Percentiles rank a stretch among this genome's conserved stretches.
These are phyloP conservation scores for Alloplasta piceator DNA, from an alignment of 2,888 invertebrate species.

Conservation along the genomic window DNA sequence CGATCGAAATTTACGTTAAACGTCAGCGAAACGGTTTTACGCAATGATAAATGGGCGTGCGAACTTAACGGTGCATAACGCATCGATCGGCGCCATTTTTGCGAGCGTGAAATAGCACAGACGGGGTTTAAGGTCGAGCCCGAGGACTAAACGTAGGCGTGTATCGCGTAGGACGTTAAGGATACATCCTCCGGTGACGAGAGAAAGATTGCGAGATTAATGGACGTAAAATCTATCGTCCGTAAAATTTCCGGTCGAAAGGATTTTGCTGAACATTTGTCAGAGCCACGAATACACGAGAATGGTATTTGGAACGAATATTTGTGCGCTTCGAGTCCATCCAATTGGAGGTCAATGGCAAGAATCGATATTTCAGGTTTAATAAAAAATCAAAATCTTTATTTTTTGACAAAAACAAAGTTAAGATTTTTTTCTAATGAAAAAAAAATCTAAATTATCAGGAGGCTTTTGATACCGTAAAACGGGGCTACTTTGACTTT, in stretches of 20 bases:
- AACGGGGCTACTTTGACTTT: too few species aligned
- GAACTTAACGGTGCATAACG: slow-evolving; percentile 7
- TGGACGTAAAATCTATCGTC: slow-evolving; percentile 63
- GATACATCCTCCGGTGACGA: slow-evolving; percentile 40
- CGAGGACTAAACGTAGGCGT: slow-evolving; percentile 42
- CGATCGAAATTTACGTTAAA: neutral
- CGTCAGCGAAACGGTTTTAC: neutral
- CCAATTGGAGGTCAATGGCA: too few species aligned
- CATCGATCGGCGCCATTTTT: slow-evolving; percentile 6
- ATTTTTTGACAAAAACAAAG: too few species aligned
- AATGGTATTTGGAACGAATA: neutral
- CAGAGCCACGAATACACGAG: slow-evolving; percentile 10
- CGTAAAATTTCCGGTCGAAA: slow-evolving; percentile 60
- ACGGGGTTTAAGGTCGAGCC: slow-evolving; percentile 47
- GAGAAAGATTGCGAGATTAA: slow-evolving; percentile 23
- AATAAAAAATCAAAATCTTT: too few species aligned
- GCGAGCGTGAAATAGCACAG: slow-evolving; percentile 33
- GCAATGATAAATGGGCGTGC: neutral
- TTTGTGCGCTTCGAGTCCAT: too few species aligned
- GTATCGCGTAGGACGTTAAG: slow-evolving; percentile 42
- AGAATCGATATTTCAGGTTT: too few species aligned
- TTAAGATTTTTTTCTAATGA: too few species aligned
- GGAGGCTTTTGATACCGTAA: too few species aligned
- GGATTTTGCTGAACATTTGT: slow-evolving; percentile 38
- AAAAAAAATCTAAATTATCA: too few species aligned